Conservation (phyloP, 1,140 invertebrate species). For the Rhynchophorus ferrugineus region DNA sequence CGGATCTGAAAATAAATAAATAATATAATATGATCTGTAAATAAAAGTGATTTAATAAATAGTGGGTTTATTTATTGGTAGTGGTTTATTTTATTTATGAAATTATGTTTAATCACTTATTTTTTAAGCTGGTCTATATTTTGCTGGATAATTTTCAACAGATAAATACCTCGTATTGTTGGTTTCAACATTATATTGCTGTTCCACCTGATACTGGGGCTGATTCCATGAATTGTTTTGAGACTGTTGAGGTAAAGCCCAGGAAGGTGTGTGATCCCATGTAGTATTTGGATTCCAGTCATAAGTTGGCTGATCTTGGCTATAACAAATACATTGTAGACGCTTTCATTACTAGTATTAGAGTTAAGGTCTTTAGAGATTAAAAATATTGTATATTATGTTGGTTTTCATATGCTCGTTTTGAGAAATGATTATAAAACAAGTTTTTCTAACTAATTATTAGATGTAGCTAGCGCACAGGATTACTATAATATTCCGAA, state of each 20-base stretch:
- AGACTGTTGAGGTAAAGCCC: conserved; percentile 30
- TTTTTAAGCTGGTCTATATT: too few species aligned
- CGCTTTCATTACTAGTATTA: background rate
- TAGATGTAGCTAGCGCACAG: too few species aligned
- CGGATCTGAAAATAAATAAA: conserved; percentile 26
- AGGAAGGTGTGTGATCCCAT: conserved; percentile 36
- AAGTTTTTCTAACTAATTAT: too few species aligned
- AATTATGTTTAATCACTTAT: too few species aligned
- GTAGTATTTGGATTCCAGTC: conserved; percentile 38
- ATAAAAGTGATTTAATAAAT: background rate
- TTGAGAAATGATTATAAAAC: too few species aligned
- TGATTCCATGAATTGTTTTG: conserved; percentile 24
- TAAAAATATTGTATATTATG: background rate
- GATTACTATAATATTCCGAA: too few species aligned
- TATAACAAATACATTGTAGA: conserved; percentile 16
- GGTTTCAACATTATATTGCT: conserved; percentile 40
- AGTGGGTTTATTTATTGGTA: background rate
- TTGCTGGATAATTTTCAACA: background rate
- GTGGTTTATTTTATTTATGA: too few species aligned
- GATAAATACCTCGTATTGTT: conserved; percentile 41
- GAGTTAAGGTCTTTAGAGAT: background rate
- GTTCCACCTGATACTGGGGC: conserved; percentile 39
- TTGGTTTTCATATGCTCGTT: too few species aligned
- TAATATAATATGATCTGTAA: background rate
- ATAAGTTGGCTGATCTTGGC: conserved; percentile 37